These are phyloP conservation scores for Dysidea cf. avara DNA, from an alignment of 37 sponge, comb jelly and placozoan species.

Conservation along the genomic window DNA sequence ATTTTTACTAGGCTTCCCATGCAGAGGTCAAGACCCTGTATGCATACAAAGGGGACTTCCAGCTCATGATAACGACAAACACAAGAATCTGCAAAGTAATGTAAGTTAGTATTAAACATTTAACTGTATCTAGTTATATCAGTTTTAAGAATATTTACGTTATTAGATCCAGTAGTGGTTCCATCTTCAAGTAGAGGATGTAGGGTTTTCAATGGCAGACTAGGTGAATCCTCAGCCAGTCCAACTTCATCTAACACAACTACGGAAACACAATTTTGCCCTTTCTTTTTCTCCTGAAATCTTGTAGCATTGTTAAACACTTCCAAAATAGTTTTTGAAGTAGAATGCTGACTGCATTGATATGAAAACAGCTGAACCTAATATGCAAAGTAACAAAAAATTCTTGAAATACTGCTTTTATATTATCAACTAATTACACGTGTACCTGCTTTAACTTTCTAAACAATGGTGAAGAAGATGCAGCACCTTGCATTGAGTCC, in stretches of 20 bases:
- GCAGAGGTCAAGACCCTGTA: too few relatives aligned
- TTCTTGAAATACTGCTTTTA: too few relatives aligned
- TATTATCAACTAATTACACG: too few relatives aligned
- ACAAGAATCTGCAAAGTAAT: too few relatives aligned
- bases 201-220: conserved; percentile 89
- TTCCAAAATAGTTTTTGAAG: conserved; percentile 77
- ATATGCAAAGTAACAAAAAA: too few relatives aligned
- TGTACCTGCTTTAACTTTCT: conserved; percentile 54
- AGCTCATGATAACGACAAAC: too few relatives aligned
- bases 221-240: too few relatives aligned
- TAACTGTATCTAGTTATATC: too few relatives aligned
- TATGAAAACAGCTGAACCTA: conserved; percentile 79
- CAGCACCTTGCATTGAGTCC: conserved; percentile 78
- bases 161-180: conserved; percentile 44
- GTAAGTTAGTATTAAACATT: too few relatives aligned
- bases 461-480: conserved; percentile 30
- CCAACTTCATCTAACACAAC: too few relatives aligned
- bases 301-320: conserved; percentile 71
- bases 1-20: too few relatives aligned
- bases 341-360: conserved; percentile 87
- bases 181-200: conserved; percentile 95
- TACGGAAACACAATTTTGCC: conserved; percentile 54
- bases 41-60: too few relatives aligned
- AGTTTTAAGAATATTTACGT: conserved; percentile 18
- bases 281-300: conserved; percentile 59